A percentile compares a stretch with the other conserved stretches of the same genome.
Evolutionary conservation across 1,140 invertebrate species (phyloP).

Genomic region (Lamellibrachia luymesi): DNA sequence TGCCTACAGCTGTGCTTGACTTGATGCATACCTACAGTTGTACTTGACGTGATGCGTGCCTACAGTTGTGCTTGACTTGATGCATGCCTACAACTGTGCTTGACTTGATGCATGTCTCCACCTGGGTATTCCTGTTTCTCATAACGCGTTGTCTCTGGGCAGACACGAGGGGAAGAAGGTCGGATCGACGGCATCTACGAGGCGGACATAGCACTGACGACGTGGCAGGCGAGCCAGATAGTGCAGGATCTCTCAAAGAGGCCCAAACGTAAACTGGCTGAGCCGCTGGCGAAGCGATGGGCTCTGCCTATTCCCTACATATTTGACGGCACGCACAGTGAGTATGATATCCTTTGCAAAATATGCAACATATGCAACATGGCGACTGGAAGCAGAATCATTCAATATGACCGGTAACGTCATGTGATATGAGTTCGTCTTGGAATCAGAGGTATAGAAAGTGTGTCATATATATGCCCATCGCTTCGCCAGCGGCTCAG

Average conservation of each 20-base stretch:
- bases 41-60: not conserved
- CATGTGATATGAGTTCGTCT: not conserved
- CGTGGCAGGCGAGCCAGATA: constrained; percentile 44
- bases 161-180: constrained; percentile 14
- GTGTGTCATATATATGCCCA: constrained; percentile 38
- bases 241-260: constrained; percentile 33
- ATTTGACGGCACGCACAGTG: constrained; percentile 53
- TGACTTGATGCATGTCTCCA: not conserved
- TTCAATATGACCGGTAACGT: not conserved
- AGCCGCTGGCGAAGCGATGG: constrained; percentile 47
- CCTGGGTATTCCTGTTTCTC: not conserved
- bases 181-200: constrained; percentile 18
- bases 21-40: not conserved
- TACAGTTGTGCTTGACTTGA: too few relatives aligned
- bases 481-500: constrained; percentile 46
- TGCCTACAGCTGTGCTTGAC: too few relatives aligned
- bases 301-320: constrained; percentile 48
- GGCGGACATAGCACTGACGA: constrained; percentile 48
- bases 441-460: too few relatives aligned
- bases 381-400: not conserved
- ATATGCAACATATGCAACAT: not conserved
- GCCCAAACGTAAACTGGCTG: constrained; percentile 51
- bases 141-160: not conserved
- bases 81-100: too few relatives aligned
- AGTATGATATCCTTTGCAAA: constrained; percentile 16